These are phyloP conservation scores for Ceraclea dissimilis DNA, from an alignment of 2,888 invertebrate genomes.

Conservation along the genomic window DNA sequence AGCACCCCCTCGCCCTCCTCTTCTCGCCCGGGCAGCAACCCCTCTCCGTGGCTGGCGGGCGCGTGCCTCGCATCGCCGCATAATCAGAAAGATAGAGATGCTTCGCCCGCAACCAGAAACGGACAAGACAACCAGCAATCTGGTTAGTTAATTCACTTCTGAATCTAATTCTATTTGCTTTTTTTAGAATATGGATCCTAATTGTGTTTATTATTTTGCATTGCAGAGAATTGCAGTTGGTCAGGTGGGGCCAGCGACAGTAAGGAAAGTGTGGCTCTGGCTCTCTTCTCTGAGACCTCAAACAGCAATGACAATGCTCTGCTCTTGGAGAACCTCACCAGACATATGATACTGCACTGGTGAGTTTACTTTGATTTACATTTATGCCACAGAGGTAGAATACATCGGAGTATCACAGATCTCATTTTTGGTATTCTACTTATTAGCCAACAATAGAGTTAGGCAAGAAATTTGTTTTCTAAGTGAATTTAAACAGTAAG, in stretches of 20 bases:
- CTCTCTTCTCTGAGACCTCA: constrained; percentile 26
- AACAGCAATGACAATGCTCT: constrained; percentile 42
- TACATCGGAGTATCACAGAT: no score
- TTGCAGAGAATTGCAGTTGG: constrained; percentile 40
- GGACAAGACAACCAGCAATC: constrained; percentile 33
- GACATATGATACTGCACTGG: constrained; percentile 41
- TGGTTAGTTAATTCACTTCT: constrained; percentile 10
- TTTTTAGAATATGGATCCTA: no score
- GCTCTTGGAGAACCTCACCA: constrained; percentile 39
- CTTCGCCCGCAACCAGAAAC: constrained; percentile 39
- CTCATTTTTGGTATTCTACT: no score
- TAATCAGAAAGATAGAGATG: neutral
- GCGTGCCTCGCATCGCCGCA: neutral
- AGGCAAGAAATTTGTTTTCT: no score
- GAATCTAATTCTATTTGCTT: no score
- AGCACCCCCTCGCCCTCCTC: constrained; percentile 28
- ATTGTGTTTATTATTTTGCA: no score
- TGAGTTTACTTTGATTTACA: constrained; percentile 24
- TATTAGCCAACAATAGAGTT: no score
- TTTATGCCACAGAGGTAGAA: no score
- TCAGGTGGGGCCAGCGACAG: constrained; percentile 33
- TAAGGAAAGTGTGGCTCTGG: constrained; percentile 34
- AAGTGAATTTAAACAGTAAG: no score
- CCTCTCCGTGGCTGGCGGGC: neutral
- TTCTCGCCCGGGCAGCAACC: constrained; percentile 35